Percentiles rank a stretch among this genome's conserved stretches.
These are phyloP conservation scores for Myrmecobius fasciatus DNA, from an alignment of 2,113 vertebrate species.

Conservation along the genomic window DNA sequence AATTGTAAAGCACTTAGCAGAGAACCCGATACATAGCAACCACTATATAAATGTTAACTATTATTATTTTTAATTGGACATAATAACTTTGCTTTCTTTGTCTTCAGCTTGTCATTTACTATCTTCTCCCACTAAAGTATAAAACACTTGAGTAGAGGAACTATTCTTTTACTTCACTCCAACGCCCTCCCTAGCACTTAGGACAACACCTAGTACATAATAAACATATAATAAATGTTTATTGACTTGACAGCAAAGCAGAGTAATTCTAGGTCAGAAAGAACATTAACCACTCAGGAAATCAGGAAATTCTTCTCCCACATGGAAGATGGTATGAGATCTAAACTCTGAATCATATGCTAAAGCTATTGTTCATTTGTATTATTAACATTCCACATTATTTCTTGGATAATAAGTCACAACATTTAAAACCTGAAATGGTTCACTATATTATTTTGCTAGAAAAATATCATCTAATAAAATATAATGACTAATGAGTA, in stretches of 20 bases:
- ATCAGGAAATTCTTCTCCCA: neutral
- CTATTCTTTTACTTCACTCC: neutral
- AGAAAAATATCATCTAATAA: constrained; percentile 1
- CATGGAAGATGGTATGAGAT: neutral
- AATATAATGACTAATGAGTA: constrained; percentile 6
- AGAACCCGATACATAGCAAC: neutral
- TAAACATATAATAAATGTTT: neutral
- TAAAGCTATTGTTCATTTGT: neutral
- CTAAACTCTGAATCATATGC: neutral
- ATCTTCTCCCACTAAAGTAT: neutral
- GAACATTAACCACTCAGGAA: neutral
- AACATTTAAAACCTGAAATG: constrained; percentile 20
- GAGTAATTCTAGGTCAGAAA: neutral
- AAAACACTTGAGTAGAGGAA: neutral
- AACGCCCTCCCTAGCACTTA: neutral
- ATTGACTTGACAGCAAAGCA: neutral
- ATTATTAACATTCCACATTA: neutral
- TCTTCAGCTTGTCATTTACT: neutral
- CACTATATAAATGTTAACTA: neutral
- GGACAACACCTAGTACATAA: neutral
- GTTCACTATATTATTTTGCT: constrained; percentile 10
- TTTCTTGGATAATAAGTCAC: constrained; percentile 42
- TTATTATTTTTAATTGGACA: neutral
- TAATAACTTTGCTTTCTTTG: neutral
- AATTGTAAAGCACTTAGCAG: neutral